Conservation (phyloP, 2,113 vertebrate species). For the cattle (Bos taurus) region ARS-UCD2.0 NC_037344.1:12562001-12562500, state of each 20-base stretch:
- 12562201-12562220: not conserved
- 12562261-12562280: not conserved
- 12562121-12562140: not conserved
- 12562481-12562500: not conserved
- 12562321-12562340: constrained; percentile 20
- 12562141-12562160: too few species aligned
- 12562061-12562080: not conserved
- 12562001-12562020: not conserved
- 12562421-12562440: constrained; percentile 21
- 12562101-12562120: not conserved
- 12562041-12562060: fast-evolving
- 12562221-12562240: not conserved
- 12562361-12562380: not conserved
- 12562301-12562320: not conserved
- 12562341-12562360: not conserved
- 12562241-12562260: not conserved
- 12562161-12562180: not conserved
- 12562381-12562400: constrained; percentile 8
- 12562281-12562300: not conserved
- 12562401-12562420: not conserved
- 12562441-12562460: not conserved
- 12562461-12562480: not conserved
- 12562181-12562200: not conserved
- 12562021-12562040: fast-evolving
- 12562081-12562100: not conserved